phyloP scores from a whole-genome alignment of 2,888 invertebrate species.

The Phragmatobia fuliginosa region DNA sequence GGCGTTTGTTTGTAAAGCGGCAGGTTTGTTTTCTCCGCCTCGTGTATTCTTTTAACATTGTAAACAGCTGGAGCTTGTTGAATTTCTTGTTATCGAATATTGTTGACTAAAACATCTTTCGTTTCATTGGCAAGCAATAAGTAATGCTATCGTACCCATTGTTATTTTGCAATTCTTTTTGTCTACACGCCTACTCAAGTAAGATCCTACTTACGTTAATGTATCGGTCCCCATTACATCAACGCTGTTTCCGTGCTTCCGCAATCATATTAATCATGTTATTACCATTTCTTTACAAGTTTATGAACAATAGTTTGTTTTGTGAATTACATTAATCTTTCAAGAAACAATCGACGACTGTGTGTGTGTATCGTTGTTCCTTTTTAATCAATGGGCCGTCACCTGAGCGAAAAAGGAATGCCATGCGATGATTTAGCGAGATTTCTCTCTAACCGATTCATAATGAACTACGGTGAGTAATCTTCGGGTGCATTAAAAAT shows the following conservation, averaged over 20 bases:
- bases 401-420: constrained; percentile 56
- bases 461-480: constrained; percentile 49
- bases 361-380: constrained; percentile 11
- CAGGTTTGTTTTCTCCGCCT: constrained; percentile 70
- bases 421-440: constrained; percentile 38
- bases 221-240: constrained; percentile 49
- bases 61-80: constrained; percentile 64
- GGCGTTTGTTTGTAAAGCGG: constrained; percentile 75
- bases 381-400: constrained; percentile 28
- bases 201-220: no score
- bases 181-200: constrained; percentile 41
- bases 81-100: constrained; percentile 67
- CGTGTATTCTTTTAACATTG: constrained; percentile 68
- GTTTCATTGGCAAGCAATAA: constrained; percentile 56
- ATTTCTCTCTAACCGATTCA: constrained; percentile 59
- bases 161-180: constrained; percentile 54
- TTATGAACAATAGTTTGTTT: constrained; percentile 27
- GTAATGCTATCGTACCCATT: constrained; percentile 52
- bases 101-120: constrained; percentile 63
- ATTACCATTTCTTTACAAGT: constrained; percentile 38
- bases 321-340: constrained; percentile 15
- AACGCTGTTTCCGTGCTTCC: constrained; percentile 40
- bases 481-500: constrained; percentile 60
- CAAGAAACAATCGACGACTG: constrained; percentile 21
- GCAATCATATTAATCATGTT: constrained; percentile 50